Evolutionary conservation across 2,113 vertebrate species (phyloP), one percentile per base, ranked within the genome.

Genomic region (Hystrix brachyura): DNA sequence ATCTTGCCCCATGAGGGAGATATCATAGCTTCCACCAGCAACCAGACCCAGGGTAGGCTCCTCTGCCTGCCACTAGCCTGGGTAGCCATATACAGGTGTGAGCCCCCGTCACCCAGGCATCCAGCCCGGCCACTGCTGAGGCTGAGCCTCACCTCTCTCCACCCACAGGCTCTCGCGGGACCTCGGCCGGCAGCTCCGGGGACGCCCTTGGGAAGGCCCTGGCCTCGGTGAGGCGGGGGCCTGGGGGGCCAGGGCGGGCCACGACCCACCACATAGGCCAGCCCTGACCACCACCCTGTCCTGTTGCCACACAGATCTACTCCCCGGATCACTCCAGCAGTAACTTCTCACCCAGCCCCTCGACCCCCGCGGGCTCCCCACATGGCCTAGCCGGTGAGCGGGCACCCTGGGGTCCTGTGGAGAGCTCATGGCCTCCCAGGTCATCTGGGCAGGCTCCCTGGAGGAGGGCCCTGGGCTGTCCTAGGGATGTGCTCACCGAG

Each of bases 171-270:
- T 99, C 99, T 98, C 98, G 99, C 98, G 99, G 99, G 98, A 99
- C 99, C 92, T 99, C 99, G 11, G 99, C 99, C 27, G 98, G 99
- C 97, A 99, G 99, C 98, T 99, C 99, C 0, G 99, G 99, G 96
- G 99, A 99, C 3, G 99, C 99, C 48, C 99, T 99, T 32, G 99
- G 99, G 96, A 99, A 99, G 98, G 99, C 99, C 84, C 98, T 99
- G 97, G 99, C 99, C 96, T 99, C 99, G 97, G 99, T 99, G 98
- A 99, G 97, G 46, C 2, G 0, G 0, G 60, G 89, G 82, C 21
- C 34, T 0, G 0, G 51, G 12, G 74, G 29, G 64, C n/a, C 4
- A 7, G 15, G 18, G 43, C 34, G 46, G 93, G 53, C 60, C 2
- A 64, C 46, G 17, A 8, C 46, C 76, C 1, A 15, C 43, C 0